Conservation (phyloP, 1,140 invertebrate genomes). For the Tetramorium parvispinum region DNA sequence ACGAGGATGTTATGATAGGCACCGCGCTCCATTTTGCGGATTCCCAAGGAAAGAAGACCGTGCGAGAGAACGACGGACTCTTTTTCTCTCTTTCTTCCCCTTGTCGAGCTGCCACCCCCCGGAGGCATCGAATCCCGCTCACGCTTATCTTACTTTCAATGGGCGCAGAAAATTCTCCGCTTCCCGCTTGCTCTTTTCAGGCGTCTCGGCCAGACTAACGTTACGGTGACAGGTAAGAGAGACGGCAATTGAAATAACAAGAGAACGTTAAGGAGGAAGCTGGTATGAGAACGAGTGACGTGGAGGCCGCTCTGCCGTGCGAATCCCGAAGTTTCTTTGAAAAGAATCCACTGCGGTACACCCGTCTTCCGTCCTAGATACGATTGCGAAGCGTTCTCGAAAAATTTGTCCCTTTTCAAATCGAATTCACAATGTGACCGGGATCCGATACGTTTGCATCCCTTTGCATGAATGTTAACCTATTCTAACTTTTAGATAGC, state of each 20-base stretch:
- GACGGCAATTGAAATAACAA: conserved; percentile 75
- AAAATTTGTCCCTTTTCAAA: conserved; percentile 69
- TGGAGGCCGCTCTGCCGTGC: not conserved
- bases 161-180: conserved; percentile 57
- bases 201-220: conserved; percentile 47
- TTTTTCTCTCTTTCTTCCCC: not conserved
- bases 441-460: conserved; percentile 4
- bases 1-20: conserved; percentile 73
- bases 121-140: conserved; percentile 59
- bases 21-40: conserved; percentile 58
- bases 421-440: conserved; percentile 35
- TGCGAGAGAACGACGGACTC: conserved; percentile 21
- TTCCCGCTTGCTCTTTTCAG: conserved; percentile 71
- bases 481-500: not conserved
- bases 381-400: conserved; percentile 60
- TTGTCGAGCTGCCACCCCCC: not conserved
- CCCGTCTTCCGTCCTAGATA: conserved; percentile 66
- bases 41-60: conserved; percentile 24
- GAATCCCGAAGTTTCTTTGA: conserved; percentile 60
- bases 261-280: conserved; percentile 63
- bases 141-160: conserved; percentile 72
- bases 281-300: conserved; percentile 36
- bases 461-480: not conserved
- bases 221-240: conserved; percentile 73
- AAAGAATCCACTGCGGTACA: conserved; percentile 62